These are phyloP conservation scores for Vollenhovia emeryi DNA, from an alignment of 1,140 invertebrate species.

Conservation along the genomic window DNA sequence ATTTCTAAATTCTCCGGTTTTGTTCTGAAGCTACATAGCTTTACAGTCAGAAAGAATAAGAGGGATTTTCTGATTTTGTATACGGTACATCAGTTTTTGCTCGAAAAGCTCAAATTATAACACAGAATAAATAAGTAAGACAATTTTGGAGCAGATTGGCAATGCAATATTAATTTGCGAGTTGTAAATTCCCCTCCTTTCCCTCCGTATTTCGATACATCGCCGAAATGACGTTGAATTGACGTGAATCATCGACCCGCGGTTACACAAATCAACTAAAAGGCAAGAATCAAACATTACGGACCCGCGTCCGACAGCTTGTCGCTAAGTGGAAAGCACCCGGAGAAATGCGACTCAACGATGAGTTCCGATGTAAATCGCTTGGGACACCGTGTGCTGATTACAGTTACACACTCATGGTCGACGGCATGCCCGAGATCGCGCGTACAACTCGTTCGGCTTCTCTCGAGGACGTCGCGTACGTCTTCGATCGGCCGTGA, in stretches of 20 bases:
- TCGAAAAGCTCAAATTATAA: neutral
- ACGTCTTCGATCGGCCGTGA: slow-evolving; percentile 29
- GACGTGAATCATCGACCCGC: neutral
- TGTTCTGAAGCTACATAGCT: neutral
- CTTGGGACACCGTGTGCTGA: neutral
- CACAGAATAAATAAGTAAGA: neutral
- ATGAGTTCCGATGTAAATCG: slow-evolving; percentile 20
- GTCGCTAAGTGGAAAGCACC: neutral
- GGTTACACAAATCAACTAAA: neutral
- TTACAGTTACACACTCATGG: slow-evolving; percentile 19
- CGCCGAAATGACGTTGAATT: neutral
- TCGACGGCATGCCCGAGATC: neutral
- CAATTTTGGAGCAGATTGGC: neutral
- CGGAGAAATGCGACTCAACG: neutral
- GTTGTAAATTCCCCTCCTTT: neutral
- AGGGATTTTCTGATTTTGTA: neutral
- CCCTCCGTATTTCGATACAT: neutral
- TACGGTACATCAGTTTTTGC: neutral
- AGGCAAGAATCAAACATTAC: neutral
- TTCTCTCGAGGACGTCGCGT: neutral
- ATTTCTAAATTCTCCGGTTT: too few relatives aligned
- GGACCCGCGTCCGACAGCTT: neutral
- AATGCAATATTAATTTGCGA: neutral
- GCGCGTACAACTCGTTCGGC: neutral
- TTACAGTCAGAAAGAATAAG: neutral